Base-by-base conservation (phyloP, 2,888 invertebrate species). In the Euplexia lucipara region DNA sequence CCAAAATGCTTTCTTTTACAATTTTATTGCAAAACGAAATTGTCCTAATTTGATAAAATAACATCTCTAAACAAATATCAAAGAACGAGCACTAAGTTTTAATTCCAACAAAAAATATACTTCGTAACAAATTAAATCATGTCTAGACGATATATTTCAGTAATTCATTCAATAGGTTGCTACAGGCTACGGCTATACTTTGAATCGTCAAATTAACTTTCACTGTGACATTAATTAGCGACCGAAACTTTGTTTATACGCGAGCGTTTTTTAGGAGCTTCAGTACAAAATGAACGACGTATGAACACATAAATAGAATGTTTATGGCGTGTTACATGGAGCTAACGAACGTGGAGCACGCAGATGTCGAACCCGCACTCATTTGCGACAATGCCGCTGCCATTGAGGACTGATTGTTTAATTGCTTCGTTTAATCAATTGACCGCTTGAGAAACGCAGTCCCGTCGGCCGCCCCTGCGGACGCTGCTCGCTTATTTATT, bases 371-470 rank as follows among this genome's bases (percentile, higher is more conserved):
- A 89, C 90, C 91, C 87, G 89, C 90, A 90, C 90, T 93, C 93
- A 92, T 93, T 93, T 92, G 94, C 93, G 93, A 93, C 92, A 91
- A 90, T 90, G 88, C 89, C 86, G 87, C 89, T 88, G 81, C 89
- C 91, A 90, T 92, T 92, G 91, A 90, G 84, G 91, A 87, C 91
- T 94, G 94, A 95, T 95, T 95, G 92, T 86, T 94, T 95, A 95
- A 95, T 95, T 95, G 95, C 91, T 94, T 92, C 93, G 94, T 95
- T 95, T 95, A 94, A 95, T 94, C 95, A 95, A 95, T 95, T 95
- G 94, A 91, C 91, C 93, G 92, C 88, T 89, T 90, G 90, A 92
- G 93, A 90, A 90, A 91, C 90, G 88, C 87, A 85, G 84, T 89
- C 85, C 86, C 59, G 34, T 9, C 57, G 16, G 44, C 85, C 88